These are phyloP conservation scores for Malthinus seriepunctatus DNA, from an alignment of 2,888 invertebrate genomes.

Conservation along the genomic window DNA sequence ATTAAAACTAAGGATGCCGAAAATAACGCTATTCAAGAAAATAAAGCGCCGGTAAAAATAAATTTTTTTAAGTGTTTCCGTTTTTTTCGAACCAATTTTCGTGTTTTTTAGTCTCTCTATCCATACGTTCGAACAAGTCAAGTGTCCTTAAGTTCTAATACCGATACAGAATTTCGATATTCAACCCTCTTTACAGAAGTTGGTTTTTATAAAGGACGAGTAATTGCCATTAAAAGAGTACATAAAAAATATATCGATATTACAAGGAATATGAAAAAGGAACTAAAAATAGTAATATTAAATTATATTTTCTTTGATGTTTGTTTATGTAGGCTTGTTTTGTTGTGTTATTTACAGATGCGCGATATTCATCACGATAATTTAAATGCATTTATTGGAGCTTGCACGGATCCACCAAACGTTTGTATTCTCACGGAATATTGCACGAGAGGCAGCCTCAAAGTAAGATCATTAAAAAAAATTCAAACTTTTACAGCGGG, in stretches of 20 bases:
- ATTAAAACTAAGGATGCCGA: slow-evolving; percentile 70
- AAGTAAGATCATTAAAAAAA: slow-evolving; percentile 59
- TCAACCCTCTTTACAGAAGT: slow-evolving; percentile 90
- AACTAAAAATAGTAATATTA: slow-evolving; percentile 79
- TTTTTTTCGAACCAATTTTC: not conserved
- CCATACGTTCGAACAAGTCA: slow-evolving; percentile 80
- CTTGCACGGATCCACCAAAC: slow-evolving; percentile 88
- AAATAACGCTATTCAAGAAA: slow-evolving; percentile 51
- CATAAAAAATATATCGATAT: slow-evolving; percentile 86
- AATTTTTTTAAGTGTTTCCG: not conserved
- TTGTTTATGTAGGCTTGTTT: too few relatives aligned
- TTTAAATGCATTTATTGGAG: slow-evolving; percentile 88
- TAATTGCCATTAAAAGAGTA: slow-evolving; percentile 85
- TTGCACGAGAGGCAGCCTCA: slow-evolving; percentile 87
- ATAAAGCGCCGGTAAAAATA: not conserved
- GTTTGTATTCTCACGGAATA: slow-evolving; percentile 89
- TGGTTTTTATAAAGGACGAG: slow-evolving; percentile 84
- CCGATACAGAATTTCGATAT: slow-evolving; percentile 87
- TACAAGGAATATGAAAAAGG: slow-evolving; percentile 88
- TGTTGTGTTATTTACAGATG: slow-evolving; percentile 64
- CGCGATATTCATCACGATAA: slow-evolving; percentile 90
- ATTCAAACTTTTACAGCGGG: not conserved
- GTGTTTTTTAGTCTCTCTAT: slow-evolving; percentile 57
- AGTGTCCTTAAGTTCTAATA: slow-evolving; percentile 89
- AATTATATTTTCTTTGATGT: not conserved